These are phyloP conservation scores for Caenorhabditis tropicalis DNA, from an alignment of 1,140 invertebrate species.

Conservation along the genomic window DNA sequence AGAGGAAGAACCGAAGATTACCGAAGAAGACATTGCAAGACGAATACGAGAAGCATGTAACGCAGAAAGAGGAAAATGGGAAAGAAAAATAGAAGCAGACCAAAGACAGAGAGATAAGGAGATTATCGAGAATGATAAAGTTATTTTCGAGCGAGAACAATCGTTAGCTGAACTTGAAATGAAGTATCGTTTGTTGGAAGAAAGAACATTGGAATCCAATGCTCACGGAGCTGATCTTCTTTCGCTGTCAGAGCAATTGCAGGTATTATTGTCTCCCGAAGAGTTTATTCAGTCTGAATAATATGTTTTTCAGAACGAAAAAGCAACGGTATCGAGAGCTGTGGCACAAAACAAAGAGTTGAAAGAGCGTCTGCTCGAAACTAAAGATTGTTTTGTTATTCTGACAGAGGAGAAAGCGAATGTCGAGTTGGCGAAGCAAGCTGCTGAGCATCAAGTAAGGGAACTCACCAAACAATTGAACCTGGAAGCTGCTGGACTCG, in stretches of 20 bases:
- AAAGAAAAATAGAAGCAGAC: neutral
- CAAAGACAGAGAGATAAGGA: neutral
- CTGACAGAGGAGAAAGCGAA: slow-evolving; percentile 27
- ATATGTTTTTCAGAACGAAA: slow-evolving; percentile 83
- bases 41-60: slow-evolving; percentile 3
- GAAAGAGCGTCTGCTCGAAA: slow-evolving; percentile 81
- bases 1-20: neutral
- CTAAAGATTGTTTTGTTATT: slow-evolving; percentile 35
- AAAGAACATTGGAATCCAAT: slow-evolving; percentile 2
- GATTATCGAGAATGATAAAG: slow-evolving; percentile 20
- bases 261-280: neutral
- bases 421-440: slow-evolving; percentile 38
- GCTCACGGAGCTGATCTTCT: slow-evolving; percentile 31
- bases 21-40: slow-evolving; percentile 1
- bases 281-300: slow-evolving; percentile 48
- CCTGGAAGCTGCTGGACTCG: neutral
- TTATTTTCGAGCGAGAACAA: slow-evolving; percentile 22
- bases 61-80: neutral
- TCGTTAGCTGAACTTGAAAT: slow-evolving; percentile 8
- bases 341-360: slow-evolving; percentile 89
- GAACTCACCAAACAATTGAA: slow-evolving; percentile 39
- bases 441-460: slow-evolving; percentile 47
- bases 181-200: slow-evolving; percentile 23
- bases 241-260: slow-evolving; percentile 46
- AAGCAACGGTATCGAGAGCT: slow-evolving; percentile 88